These are phyloP conservation scores for Polypterus senegalus DNA, from an alignment of 2,113 vertebrate genomes.

Conservation along the genomic window DNA sequence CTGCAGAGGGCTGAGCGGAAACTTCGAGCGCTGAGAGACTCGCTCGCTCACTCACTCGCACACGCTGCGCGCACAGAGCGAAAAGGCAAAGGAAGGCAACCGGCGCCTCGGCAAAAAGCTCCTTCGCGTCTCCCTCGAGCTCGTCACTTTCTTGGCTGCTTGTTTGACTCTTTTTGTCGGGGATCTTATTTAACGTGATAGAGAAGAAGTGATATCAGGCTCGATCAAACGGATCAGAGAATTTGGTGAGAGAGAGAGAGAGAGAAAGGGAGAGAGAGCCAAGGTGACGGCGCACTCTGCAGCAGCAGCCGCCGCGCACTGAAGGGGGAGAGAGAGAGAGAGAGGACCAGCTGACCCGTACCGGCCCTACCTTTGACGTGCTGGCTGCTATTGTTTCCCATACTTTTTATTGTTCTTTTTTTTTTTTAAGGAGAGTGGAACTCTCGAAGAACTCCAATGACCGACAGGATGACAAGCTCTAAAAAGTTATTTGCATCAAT, in stretches of 20 bases:
- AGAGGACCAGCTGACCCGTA: conserved; percentile 39
- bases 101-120: too few species aligned
- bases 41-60: conserved; percentile 31
- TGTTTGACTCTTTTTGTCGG: too few species aligned
- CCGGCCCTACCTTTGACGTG: conserved; percentile 30
- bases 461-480: conserved; percentile 38
- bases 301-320: conserved; percentile 7
- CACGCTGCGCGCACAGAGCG: conserved; percentile 18
- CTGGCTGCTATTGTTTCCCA: not conserved
- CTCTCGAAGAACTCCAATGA: conserved; percentile 16
- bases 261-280: conserved; percentile 17
- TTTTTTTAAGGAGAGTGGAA: not conserved
- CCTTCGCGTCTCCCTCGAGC: too few species aligned
- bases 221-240: conserved; percentile 13
- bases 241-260: conserved; percentile 26
- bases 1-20: conserved; percentile 41
- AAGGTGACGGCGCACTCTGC: conserved; percentile 34
- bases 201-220: too few species aligned
- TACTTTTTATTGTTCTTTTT: too few species aligned
- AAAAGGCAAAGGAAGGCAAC: not conserved
- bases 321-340: conserved; percentile 18
- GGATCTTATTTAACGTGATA: too few species aligned
- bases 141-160: too few species aligned
- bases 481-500: conserved; percentile 1
- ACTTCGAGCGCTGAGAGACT: conserved; percentile 33